Base-by-base conservation (phyloP, 2,888 invertebrate species). In the Eupithecia abbreviata region DNA sequence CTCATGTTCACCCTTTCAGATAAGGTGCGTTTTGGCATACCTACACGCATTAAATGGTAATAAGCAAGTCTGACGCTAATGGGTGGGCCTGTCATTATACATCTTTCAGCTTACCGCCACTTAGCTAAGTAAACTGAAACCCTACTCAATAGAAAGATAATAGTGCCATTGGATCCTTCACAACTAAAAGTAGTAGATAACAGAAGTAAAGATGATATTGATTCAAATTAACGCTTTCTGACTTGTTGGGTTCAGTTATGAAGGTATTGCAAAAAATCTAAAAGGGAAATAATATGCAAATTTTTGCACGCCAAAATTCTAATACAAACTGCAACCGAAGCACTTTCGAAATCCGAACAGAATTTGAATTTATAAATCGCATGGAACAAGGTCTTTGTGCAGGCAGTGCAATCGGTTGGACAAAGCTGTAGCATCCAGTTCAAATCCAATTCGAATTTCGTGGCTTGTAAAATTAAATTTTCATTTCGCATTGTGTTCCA, bases 41-140 rank as follows among this genome's bases (percentile, higher is more conserved):
- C 15, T 30, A 72, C 45, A 15, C 30, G 13, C 67, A 65, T 41
- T 42, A 76, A 80, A 77, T 77, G 77, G 42, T 80, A 80, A 77
- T 77, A 73, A 62, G 30, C 43, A 65, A 68, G 77, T 71, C 73
- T 78, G 80, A 79, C 76, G 79, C 72, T 81, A 76, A 80, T 78
- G 80, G 74, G 42, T 65, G 70, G 47, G 18, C 62, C 71, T 78
- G 72, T 79, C 77, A 77, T 82, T 79, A 81, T 74, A 76, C 76
- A 76, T 78, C 76, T 78, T 72, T 72, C 66, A 73, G 77, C 71
- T 73, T 74, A 79, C 73, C 49, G 72, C 69, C 79, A 79, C 79
- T 79, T 77, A 79, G 76, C 75, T 74, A 70, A 78, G 76, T 78
- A 78, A 76, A 74, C 76, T 66, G 74, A 74, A 51, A 71, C 75